Evolutionary conservation across 1,140 invertebrate genomes (phyloP), one percentile per base, ranked within the genome.

Genomic region (Odontomachus brunneus): DNA sequence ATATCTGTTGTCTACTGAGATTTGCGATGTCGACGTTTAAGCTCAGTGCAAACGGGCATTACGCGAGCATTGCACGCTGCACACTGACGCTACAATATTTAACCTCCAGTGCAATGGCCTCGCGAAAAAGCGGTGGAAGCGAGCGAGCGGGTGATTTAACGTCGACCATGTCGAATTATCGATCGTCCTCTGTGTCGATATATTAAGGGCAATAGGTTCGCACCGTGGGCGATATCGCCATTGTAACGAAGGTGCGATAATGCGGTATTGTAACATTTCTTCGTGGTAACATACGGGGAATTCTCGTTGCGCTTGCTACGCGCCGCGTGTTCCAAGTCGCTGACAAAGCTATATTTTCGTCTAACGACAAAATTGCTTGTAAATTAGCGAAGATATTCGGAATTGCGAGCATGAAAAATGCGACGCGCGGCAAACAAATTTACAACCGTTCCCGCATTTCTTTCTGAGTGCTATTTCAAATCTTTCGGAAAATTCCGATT

Each of bases 151-250:
- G 51, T 74, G 66, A 82, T 82, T 63, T 82, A 60, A 63, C 17
- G 63, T 75, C 69, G 67, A 53, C 55, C 26, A 53, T 74, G n/a
- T 29, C 26, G 78, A 74, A 82, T 48, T 74, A 73, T 75, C 57
- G 69, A 72, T 57, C 66, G 33, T 22, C 19, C 4, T 7, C 29
- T 12, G 33, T 26, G 65, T 26, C 65, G 51, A 80, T 69, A 80
- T 80, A 80, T 69, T 80, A 48, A 69, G 63, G 49, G 75, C 63
- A 80, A 80, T 80, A 80, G 51, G 51, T 69, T 78, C 17, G 67
- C 33, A 49, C 51, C 22, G 7, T 22, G n/a, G 38, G 48, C 22
- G 51, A 69, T 80, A 80, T 48, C 51, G 33, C 65, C 65, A 51
- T 69, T 80, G 65, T 57, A 69, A 69, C 24, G 51, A 78, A 38